phyloP scores from a whole-genome alignment of 2,113 vertebrate genomes.

The Marmota flaviventris region DNA sequence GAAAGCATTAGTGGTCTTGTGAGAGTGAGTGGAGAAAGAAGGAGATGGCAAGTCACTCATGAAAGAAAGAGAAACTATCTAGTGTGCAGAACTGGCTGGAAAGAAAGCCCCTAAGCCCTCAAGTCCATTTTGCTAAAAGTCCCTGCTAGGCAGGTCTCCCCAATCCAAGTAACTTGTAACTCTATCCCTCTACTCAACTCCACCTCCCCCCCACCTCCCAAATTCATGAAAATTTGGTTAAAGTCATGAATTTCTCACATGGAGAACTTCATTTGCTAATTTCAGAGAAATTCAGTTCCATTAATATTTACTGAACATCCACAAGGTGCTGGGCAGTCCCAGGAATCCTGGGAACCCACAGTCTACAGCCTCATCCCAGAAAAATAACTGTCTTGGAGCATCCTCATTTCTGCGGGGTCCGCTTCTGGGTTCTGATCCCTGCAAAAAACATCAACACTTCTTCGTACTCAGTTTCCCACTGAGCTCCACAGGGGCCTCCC shows the following conservation, averaged over 20 bases:
- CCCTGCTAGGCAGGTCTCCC: not conserved
- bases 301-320: constrained; percentile 62
- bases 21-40: not conserved
- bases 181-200: not conserved
- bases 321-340: constrained; percentile 44
- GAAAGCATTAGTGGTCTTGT: not conserved
- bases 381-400: constrained; percentile 55
- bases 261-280: constrained; percentile 42
- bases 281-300: constrained; percentile 59
- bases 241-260: constrained; percentile 20
- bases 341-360: constrained; percentile 46
- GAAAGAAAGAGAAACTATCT: not conserved
- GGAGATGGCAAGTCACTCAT: not conserved
- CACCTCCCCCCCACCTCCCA: not conserved
- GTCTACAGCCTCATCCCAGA: constrained; percentile 33
- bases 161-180: not conserved
- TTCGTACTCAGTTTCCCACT: not conserved
- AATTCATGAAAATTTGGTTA: not conserved
- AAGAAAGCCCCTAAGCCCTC: not conserved
- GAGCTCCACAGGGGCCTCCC: not conserved
- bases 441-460: constrained; percentile 46
- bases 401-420: not conserved
- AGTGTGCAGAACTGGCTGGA: not conserved
- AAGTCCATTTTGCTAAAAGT: not conserved
- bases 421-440: constrained; percentile 39